Conservation (phyloP, 2,888 invertebrate species). For the Proisotoma minuta region DNA sequence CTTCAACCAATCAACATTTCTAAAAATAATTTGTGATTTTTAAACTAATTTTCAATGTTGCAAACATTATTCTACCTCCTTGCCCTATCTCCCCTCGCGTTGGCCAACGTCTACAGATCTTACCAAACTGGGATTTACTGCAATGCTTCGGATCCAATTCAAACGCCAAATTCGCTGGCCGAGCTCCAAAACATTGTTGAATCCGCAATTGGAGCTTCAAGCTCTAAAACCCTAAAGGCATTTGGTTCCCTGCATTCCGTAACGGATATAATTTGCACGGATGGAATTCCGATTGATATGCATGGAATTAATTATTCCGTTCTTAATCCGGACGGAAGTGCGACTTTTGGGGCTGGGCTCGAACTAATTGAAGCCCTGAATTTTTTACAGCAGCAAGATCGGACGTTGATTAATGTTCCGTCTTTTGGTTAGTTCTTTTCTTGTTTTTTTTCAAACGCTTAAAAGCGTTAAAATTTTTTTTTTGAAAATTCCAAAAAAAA, state of each 20-base stretch:
- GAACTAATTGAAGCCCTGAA: constrained; percentile 17
- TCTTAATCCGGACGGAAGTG: constrained; percentile 11
- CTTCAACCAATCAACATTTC: too few species aligned
- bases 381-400: constrained; percentile 9
- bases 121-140: constrained; percentile 34
- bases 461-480: too few species aligned
- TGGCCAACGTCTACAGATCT: constrained; percentile 27
- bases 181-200: constrained; percentile 25
- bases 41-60: too few species aligned
- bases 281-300: constrained; percentile 26
- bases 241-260: constrained; percentile 30
- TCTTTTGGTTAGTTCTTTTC: too few species aligned
- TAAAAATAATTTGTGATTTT: too few species aligned
- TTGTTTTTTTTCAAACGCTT: too few species aligned
- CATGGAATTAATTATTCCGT: constrained; percentile 20
- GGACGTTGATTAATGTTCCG: constrained; percentile 22
- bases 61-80: too few species aligned
- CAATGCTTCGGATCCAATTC: constrained; percentile 17
- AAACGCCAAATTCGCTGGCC: constrained; percentile 9
- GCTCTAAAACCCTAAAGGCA: constrained; percentile 24
- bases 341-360: constrained; percentile 23
- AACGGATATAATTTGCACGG: constrained; percentile 35
- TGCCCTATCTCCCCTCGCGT: too few species aligned
- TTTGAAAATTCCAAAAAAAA: too few species aligned
- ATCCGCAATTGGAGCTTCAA: constrained; percentile 19